Conservation (phyloP, 1,140 invertebrate genomes). For the Armadillidium nasatum region DNA sequence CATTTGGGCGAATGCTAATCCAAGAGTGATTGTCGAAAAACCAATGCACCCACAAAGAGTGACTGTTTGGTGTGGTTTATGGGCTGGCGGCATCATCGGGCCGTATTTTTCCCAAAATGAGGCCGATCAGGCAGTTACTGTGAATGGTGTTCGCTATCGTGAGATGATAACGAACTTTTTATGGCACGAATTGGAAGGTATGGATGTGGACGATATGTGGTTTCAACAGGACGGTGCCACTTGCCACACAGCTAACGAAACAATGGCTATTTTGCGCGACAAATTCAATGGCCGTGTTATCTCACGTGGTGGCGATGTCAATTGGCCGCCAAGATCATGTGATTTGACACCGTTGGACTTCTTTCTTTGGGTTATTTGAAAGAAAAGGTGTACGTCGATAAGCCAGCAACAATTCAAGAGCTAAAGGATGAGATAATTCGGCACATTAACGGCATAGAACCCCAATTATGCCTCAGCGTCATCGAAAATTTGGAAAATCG, state of each 20-base stretch:
- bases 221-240: constrained; percentile 1
- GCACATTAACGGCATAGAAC: no score
- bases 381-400: background rate
- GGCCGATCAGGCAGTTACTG: no score
- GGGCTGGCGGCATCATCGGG: constrained; percentile 48
- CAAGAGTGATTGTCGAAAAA: constrained; percentile 47
- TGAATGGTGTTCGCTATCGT: no score
- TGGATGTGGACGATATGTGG: background rate
- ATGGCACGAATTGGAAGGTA: no score
- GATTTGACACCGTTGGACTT: background rate
- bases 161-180: no score
- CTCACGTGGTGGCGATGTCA: background rate
- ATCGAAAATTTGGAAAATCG: no score
- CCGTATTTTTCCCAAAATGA: constrained; percentile 40
- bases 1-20: constrained; percentile 47
- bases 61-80: constrained; percentile 49
- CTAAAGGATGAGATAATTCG: no score
- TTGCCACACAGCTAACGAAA: background rate
- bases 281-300: background rate
- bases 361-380: constrained; percentile 1
- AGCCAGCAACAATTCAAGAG: background rate
- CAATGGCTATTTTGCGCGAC: background rate
- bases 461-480: no score
- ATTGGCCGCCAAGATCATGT: background rate
- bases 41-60: constrained; percentile 48